Evolutionary conservation across 2,113 vertebrate species (phyloP).

Genomic region (Penelope pileata): DNA sequence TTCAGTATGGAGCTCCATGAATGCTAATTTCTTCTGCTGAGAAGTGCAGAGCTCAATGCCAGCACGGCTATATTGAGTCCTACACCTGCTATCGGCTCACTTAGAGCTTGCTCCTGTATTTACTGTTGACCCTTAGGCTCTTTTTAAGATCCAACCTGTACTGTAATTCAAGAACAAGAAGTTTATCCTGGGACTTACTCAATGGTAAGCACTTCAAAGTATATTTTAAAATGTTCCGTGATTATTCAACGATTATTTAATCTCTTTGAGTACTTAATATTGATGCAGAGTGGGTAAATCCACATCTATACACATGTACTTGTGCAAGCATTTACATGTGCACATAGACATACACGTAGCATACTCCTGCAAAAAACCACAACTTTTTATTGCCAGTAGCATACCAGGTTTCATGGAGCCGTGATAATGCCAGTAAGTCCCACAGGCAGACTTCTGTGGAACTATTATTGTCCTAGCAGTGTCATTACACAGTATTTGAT

Average conservation of each 20-base stretch:
- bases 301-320: rapidly evolving
- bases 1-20: not conserved
- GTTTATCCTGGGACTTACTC: not conserved
- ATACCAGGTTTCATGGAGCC: not conserved
- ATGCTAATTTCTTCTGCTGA: not conserved
- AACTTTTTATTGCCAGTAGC: not conserved
- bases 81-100: not conserved
- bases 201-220: not conserved
- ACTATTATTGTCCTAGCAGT: not conserved
- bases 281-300: not conserved
- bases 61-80: not conserved
- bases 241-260: not conserved
- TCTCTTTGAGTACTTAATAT: not conserved
- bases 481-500: slow-evolving; percentile 14
- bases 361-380: not conserved
- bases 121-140: not conserved
- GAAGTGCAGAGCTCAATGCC: not conserved
- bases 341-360: rapidly evolving
- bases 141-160: not conserved
- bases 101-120: not conserved
- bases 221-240: not conserved
- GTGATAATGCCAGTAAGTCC: not conserved
- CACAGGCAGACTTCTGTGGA: not conserved
- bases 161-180: not conserved
- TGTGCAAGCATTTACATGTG: not conserved